Evolutionary conservation across 2,113 vertebrate genomes (phyloP).

Genomic region (Polyodon spathula): DNA sequence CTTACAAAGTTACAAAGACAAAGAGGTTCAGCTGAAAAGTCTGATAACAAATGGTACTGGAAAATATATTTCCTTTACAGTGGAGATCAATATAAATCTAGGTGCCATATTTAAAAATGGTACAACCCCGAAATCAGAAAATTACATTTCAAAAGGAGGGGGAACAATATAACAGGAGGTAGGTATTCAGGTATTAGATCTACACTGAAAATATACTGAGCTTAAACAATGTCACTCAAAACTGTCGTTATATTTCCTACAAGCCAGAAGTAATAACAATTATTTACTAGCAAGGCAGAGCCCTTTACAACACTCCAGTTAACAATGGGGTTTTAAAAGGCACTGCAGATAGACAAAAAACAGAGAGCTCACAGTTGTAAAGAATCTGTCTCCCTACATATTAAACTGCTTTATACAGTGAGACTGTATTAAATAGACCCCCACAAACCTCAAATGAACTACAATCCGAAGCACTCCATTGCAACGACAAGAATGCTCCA

Average conservation of each 20-base stretch:
- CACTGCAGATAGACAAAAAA: constrained; percentile 10
- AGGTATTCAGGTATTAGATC: constrained; percentile 14
- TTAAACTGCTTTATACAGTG: too few relatives aligned
- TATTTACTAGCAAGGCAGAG: constrained; percentile 10
- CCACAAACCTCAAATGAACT: too few relatives aligned
- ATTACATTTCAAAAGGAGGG: constrained; percentile 11
- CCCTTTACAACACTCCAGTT: constrained; percentile 12
- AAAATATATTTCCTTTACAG: constrained; percentile 21
- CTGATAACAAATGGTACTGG: constrained; percentile 13
- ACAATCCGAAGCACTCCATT: too few relatives aligned
- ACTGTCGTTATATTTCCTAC: neutral
- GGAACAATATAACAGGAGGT: constrained; percentile 9
- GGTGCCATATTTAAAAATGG: constrained; percentile 13
- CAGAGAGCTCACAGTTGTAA: too few relatives aligned
- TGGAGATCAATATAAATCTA: constrained; percentile 17
- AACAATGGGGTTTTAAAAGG: constrained; percentile 16
- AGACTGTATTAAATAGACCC: too few relatives aligned
- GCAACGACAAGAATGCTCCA: too few relatives aligned
- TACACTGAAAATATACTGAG: constrained; percentile 12
- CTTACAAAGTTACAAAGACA: constrained; percentile 14
- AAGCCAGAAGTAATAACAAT: neutral
- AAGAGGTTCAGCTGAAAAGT: constrained; percentile 15
- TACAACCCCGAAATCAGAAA: constrained; percentile 5
- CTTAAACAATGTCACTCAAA: constrained; percentile 5
- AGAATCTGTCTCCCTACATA: too few relatives aligned